Base-by-base conservation (phyloP, 2,797 vertebrate species). In the Argya squamiceps region DNA sequence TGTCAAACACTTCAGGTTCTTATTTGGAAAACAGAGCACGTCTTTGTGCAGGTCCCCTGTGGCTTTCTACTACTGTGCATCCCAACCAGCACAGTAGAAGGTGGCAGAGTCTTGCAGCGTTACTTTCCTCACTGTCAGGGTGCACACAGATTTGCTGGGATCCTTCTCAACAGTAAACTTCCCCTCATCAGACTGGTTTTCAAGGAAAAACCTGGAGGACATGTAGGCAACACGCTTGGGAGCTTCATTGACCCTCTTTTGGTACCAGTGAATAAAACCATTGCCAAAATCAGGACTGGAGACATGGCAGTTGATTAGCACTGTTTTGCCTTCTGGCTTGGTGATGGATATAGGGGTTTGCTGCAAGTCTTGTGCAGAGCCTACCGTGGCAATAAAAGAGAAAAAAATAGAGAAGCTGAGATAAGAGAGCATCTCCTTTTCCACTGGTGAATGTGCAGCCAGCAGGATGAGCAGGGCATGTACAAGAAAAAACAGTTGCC, bases 1-100 rank as follows among this genome's bases (percentile, higher is more conserved):
- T 59, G 39, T 56, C 60, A 77, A 39, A 39, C 11, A 27, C 29
- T 32, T 15, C 14, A 62, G 68, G 56, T 32, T 60, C 32, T 12
- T 32, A 30, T 39, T 30, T 63, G 64, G 36, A 56, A 65, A 65
- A 59, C 3, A 62, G 63, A 68, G 49, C 68, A 27, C 5, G 20
- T 95, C 97, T 97, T 95, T 95, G 86, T 71, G 56, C 46, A 47
- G 67, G 34, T 49, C 6, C 30, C 37, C 71, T 41, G 7, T 75
- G 68, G 32, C 34, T 86, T 76, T 75, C 49, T 67, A 19, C 39
- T 83, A 56, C 30, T 15, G 90, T 95, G 36, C 32, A 11, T n/a
- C 53, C 96, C 96, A 96, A 5, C 2, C 20, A 4, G 92, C 88
- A 26, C 96, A 97, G 75, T 89, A 97, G 78, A 96, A 97, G 46